Conservation (phyloP, 2,888 invertebrate species). For the Brenthis hecate region DNA sequence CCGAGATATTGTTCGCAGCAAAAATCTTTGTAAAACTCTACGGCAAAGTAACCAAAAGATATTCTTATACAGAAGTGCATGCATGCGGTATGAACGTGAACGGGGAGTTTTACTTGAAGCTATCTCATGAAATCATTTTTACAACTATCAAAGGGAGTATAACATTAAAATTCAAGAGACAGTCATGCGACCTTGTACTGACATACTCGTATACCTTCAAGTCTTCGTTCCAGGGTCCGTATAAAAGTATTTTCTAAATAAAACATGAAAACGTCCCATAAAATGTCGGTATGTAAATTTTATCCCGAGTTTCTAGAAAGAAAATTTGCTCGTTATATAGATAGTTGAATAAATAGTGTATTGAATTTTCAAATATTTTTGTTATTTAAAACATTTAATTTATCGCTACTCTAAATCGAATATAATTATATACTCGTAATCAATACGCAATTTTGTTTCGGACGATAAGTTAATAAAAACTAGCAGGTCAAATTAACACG, state of each 20-base stretch:
- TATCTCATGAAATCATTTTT: conserved; percentile 69
- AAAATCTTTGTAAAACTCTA: conserved; percentile 47
- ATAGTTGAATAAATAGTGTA: not conserved
- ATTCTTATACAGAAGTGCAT: conserved; percentile 46
- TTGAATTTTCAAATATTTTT: too few relatives aligned
- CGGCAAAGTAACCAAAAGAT: conserved; percentile 47
- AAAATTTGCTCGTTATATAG: conserved; percentile 7
- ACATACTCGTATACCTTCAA: conserved; percentile 50
- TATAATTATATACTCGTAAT: too few relatives aligned
- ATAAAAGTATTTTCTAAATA: conserved; percentile 54
- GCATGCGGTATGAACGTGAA: conserved; percentile 44
- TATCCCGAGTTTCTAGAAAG: conserved; percentile 27
- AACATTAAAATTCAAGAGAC: conserved; percentile 75
- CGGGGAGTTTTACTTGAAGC: conserved; percentile 42
- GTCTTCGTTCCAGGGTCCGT: conserved; percentile 48
- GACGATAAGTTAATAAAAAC: too few relatives aligned
- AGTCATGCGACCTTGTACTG: conserved; percentile 68
- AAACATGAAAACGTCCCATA: conserved; percentile 58
- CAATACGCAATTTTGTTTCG: too few relatives aligned
- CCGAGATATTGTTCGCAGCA: conserved; percentile 47
- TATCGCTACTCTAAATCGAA: too few relatives aligned
- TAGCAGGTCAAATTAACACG: too few relatives aligned
- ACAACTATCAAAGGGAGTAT: conserved; percentile 73
- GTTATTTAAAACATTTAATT: too few relatives aligned
- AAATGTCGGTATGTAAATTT: conserved; percentile 51